Evolutionary conservation across 2,113 vertebrate genomes (phyloP), one percentile per base, ranked within the genome.

Genomic region (Sula dactylatra): DNA sequence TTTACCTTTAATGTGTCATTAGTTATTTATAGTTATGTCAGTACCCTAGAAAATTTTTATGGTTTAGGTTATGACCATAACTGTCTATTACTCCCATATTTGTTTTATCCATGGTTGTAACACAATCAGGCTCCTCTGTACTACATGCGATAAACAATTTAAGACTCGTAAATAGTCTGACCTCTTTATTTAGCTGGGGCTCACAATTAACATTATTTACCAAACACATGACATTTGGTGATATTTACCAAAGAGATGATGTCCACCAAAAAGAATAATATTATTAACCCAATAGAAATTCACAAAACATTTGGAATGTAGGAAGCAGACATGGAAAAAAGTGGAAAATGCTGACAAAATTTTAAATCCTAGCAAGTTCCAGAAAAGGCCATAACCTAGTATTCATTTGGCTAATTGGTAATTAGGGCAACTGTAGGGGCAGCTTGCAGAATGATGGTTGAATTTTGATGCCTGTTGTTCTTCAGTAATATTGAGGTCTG

Each of bases 181-280:
- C 56, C 36, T 64, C 86, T 85, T 73, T 91, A 42, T 93, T 91
- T 94, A 50, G 8, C 65, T 85, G 84, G 45, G 45, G 40, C 58
- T 80, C 61, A 62, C 25, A 67, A 36, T 77, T 86, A 86, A 74
- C 8, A 21, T 78, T 86, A 67, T 93, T 93, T 87, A 85, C 73
- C 78, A 82, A 86, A 91, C 62, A 69, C 18, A 44, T 47, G 64
- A 61, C 62, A 64, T 93, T 94, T 95, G 91, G 69, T 93, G 89
- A 64, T 86, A 91, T 96, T 96, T 95, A 85, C 66, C 58, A 96
- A 94, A 88, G 18, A 74, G 65, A 91, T 84, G 42, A 71, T 34
- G 38, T 78, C 84, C 50, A 85, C 77, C 42, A 87, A 61, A 86
- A 84, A 89, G 49, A 89, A 59, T 55, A 65, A 87, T 5, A 20